A percentile compares a stretch with the other conserved stretches of the same genome.
phyloP scores from a whole-genome alignment of 2,797 vertebrate species.

The Garrulus glandarius region DNA sequence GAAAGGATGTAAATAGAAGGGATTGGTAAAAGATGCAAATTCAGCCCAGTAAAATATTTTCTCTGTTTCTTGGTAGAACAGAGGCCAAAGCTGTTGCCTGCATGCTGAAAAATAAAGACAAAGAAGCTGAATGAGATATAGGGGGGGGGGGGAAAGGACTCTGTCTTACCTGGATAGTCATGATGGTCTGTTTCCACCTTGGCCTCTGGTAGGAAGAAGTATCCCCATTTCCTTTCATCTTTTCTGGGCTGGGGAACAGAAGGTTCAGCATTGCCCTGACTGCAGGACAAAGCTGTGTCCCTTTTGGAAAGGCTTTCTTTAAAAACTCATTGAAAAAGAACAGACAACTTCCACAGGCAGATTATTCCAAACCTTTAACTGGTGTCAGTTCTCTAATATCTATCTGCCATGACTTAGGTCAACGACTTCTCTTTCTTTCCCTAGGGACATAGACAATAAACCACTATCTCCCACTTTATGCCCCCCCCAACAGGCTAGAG shows the following conservation, averaged over 20 bases:
- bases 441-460: not conserved
- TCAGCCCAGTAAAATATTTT: not conserved
- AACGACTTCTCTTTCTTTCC: not conserved
- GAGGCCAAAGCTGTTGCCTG: not conserved
- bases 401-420: not conserved
- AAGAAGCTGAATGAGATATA: not conserved
- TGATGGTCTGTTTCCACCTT: not conserved
- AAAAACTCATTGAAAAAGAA: not conserved
- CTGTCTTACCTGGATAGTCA: fast-evolving
- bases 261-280: not conserved
- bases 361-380: not conserved
- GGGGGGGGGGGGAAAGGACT: fast-evolving
- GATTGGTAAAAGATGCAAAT: not conserved
- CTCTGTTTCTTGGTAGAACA: not conserved
- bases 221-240: not conserved
- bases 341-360: not conserved
- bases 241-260: not conserved
- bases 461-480: not conserved
- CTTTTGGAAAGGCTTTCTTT: not conserved
- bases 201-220: not conserved
- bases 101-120: not conserved
- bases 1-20: not conserved
- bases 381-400: not conserved
- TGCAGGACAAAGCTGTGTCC: not conserved
- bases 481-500: not conserved